Conservation (phyloP, 2,113 vertebrate genomes). For the Ptilorrhoa leucosticta region DNA sequence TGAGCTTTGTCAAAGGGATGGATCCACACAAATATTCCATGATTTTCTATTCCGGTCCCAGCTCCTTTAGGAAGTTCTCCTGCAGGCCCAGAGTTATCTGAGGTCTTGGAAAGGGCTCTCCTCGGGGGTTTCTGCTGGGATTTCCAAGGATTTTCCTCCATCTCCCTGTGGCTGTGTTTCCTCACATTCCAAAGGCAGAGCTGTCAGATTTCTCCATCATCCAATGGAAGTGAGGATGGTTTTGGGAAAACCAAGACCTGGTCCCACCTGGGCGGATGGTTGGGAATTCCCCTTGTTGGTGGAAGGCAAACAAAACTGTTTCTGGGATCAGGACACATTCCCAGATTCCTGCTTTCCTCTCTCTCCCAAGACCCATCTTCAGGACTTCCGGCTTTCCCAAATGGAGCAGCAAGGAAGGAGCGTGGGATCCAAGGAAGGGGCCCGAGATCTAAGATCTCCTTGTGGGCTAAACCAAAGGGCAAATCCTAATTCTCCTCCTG, state of each 20-base stretch:
- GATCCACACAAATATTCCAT: not conserved
- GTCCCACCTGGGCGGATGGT: fast-evolving
- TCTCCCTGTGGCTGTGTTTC: fast-evolving
- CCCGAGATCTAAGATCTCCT: not conserved
- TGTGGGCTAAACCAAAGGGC: not conserved
- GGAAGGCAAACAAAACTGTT: not conserved
- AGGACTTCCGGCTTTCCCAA: not conserved
- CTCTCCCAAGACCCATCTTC: not conserved
- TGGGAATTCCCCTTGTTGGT: not conserved
- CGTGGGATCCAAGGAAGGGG: no score
- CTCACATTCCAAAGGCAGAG: not conserved
- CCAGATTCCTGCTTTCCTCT: not conserved
- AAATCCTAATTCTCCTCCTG: not conserved
- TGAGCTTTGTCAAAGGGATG: not conserved
- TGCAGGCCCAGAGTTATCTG: not conserved
- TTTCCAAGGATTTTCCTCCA: not conserved
- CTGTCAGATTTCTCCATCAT: fast-evolving
- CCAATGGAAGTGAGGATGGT: not conserved
- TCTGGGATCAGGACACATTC: not conserved
- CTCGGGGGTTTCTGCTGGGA: fast-evolving
- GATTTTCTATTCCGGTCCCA: not conserved
- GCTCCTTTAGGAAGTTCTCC: not conserved
- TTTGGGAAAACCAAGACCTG: not conserved
- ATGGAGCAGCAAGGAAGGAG: not conserved
- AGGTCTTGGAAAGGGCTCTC: not conserved